Base-by-base conservation (phyloP, 1,140 invertebrate species). In the Asobara japonica region DNA sequence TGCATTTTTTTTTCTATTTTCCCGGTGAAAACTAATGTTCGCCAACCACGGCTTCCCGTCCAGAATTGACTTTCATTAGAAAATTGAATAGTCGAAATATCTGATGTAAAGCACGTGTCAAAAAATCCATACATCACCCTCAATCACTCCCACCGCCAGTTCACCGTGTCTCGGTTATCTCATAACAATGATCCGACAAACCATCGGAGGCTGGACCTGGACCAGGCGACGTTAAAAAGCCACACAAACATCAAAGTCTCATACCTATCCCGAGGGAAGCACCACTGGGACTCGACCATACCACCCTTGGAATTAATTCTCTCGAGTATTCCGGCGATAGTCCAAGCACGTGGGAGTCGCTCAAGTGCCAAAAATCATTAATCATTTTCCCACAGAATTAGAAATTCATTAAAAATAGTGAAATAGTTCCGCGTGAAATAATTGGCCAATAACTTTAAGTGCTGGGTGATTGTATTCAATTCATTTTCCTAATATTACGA, bases 81-180 rank as follows among this genome's bases (percentile, higher is more conserved):
- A 29, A 48, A 22, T 45, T 66, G 20, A 38, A 48, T 27, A 45
- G 1, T 20, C 1, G 56, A 61, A n/a, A 20, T 31, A 45, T 65
- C 62, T 22, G 51, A 56, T 56, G 13, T 22, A 65, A 56, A 30
- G n/a, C 29, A 33, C 30, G 51, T 13, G 61, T 65, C 65, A 27
- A 6, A 56, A 51, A 56, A 51, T 70, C 78, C 27, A 81, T 82
- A 75, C 68, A 79, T 82, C 81, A 80, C 69, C 61, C 72, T 81
- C 81, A 36, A 82, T 82, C 81, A 81, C 65, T 76, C 48, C 64
- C 74, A 71, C 7, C 7, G 38, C 29, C 20, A 16, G 16, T 20
- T 27, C 30, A 61, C 27, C 30, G 41, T 31, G 41, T 27, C 6
- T 27, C 20, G 51, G 22, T 8, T 6, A 56, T 56, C 20, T 64